Base-by-base conservation (phyloP, 2,888 invertebrate species). In the Erannis defoliaria region DNA sequence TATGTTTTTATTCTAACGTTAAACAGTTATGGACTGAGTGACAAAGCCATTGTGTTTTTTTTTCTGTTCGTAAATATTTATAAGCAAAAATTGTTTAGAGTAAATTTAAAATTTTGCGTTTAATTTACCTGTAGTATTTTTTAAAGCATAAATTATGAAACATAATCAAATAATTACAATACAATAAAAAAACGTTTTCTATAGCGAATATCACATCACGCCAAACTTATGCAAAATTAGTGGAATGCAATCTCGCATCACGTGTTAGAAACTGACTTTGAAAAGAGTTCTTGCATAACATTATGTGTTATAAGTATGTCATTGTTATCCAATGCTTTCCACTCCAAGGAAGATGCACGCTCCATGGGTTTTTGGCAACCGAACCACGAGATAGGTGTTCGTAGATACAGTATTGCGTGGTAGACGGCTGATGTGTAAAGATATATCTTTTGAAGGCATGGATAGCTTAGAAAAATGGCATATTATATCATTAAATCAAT, bases 321-420 rank as follows among this genome's bases (percentile, higher is more conserved):
- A 68, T 68, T 69, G 66, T 71, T 70, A 64, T 59, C 56, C 62
- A 62, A 66, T 64, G 45, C 54, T 66, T 70, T 71, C 64, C 56
- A 66, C 57, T 64, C 59, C 55, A 61, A 58, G 62, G 64, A 56
- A 55, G 67, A 59, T 72, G 66, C 57, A 71, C 49, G 71, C 56
- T 62, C 55, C 62, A 66, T 45, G 55, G 46, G 54, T 49, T 66
- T 73, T 72, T 59, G 66, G 65, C 64, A 66, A 61, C 55, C 49
- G 55, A 57, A 38, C 46, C 37, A 33, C 23, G 55, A 35, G 48
- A 49, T 61, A 49, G 45, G 37, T 63, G 57, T 31, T 10, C 14
- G 2, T 18, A n/a, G 12, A 5, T 12, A 14, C 26, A 23, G 40
- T 31, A 40, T 62, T 62, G 45, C 63, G 57, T 62, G 57, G 23